Evolutionary conservation across 2,797 vertebrate species (phyloP).

Genomic region (Phataginus tetradactyla): DNA sequence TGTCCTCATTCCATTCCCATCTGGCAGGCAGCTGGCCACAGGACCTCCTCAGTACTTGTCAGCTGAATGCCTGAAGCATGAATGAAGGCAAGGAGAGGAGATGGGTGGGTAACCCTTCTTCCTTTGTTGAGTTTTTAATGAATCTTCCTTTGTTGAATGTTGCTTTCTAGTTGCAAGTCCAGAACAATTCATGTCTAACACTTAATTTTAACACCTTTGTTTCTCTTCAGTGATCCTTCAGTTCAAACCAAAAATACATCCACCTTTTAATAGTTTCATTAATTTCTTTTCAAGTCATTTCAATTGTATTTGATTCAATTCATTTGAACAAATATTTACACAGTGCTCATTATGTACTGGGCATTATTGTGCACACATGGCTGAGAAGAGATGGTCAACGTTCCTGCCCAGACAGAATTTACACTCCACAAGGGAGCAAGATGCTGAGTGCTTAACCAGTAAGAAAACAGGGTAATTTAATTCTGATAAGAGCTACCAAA

Average conservation of each 20-base stretch:
- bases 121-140: background rate
- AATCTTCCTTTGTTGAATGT: no score
- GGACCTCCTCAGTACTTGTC: accelerated
- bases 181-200: background rate
- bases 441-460: background rate
- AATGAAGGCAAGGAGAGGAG: background rate
- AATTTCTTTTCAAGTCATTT: conserved; percentile 20
- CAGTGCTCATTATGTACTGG: background rate
- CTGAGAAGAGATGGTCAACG: background rate
- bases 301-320: background rate
- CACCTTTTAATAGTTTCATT: background rate
- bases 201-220: background rate
- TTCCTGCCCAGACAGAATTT: background rate
- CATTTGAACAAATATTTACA: background rate
- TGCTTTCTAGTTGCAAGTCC: background rate
- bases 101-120: background rate
- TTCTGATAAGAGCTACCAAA: background rate
- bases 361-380: background rate
- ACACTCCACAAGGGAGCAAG: background rate
- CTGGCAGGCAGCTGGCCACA: background rate
- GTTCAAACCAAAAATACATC: background rate
- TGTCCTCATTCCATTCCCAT: background rate
- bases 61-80: background rate
- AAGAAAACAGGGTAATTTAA: background rate
- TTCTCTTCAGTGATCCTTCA: background rate